Conservation (phyloP, 1,140 invertebrate genomes). For the Diachasma alloeum region DNA sequence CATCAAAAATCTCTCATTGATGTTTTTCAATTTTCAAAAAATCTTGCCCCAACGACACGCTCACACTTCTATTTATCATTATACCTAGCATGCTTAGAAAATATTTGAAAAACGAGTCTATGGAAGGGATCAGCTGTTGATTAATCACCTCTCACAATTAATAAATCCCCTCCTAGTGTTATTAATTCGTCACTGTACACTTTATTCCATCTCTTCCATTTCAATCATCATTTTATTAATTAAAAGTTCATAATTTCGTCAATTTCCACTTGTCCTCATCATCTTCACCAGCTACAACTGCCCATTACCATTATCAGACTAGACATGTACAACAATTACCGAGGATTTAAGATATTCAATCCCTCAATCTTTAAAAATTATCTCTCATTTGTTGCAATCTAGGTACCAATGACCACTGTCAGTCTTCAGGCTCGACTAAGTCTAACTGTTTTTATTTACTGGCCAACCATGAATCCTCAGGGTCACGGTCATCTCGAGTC, state of each 20-base stretch:
- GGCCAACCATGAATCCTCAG: conserved; percentile 53
- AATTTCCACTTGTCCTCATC: neutral
- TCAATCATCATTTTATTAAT: conserved; percentile 4
- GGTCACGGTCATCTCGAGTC: conserved; percentile 24
- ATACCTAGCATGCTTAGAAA: conserved; percentile 61
- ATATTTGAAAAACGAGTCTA: conserved; percentile 61
- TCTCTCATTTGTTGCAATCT: neutral
- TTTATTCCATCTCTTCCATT: conserved; percentile 22
- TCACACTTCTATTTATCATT: conserved; percentile 46
- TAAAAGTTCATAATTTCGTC: neutral
- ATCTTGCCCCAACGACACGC: conserved; percentile 19
- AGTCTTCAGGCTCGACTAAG: conserved; percentile 53
- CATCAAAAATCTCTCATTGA: neutral
- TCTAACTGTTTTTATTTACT: conserved; percentile 52
- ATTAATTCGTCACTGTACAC: conserved; percentile 50
- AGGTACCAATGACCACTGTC: conserved; percentile 28
- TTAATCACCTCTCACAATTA: neutral
- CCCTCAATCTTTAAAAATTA: neutral
- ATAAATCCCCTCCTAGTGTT: neutral
- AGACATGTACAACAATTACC: neutral
- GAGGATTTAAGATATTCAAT: neutral
- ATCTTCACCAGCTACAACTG: neutral
- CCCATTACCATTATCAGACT: conserved; percentile 30
- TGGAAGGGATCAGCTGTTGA: conserved; percentile 48
- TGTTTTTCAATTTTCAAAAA: neutral